Base-by-base conservation (phyloP, 2,888 invertebrate genomes). In the Cephalotes varians region DNA sequence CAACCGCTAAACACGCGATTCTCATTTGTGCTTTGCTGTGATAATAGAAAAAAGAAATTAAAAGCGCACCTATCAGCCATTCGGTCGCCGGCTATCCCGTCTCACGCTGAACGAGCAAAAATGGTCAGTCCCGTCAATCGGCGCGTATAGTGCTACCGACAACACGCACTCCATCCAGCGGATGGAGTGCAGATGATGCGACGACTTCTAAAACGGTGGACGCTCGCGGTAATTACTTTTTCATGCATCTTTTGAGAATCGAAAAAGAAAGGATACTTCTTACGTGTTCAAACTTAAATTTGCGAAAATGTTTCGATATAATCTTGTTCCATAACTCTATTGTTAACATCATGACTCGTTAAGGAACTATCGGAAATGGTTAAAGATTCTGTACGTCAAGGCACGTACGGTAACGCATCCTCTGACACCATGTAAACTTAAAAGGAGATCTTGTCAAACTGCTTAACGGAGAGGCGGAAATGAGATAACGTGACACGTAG, bases 151-250 rank as follows among this genome's bases (percentile, higher is more conserved):
- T n/a, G 76, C 49, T 25, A 56, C 54, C 44, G 31, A 37, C 54
- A 44, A 31, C 21, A 34, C 31, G 76, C 64, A 54, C 54, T 65
- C 15, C 54, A 40, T 44, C 34, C 44, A 25, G 44, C 37, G n/a
- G 15, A 77, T 44, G 34, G 28, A 28, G n/a, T 21, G 40, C 40
- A 2, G 21, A 15, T 54, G 21, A 21, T 54, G 77, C 34, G 7
- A 12, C 0, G 62, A 71, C 76, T 79, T 80, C 84, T 81, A 84
- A 77, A 81, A 54, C 80, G 83, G 62, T 49, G 69, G 72, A 54
- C 74, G 18, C 28, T 65, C 60, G 56, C 83, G 87, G 85, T 87
- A 87, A 87, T 88, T 83, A 87, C 87, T 67, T 84, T 88, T 88
- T 88, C 87, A 88, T 69, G 81, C 58, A 85, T 88, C 83, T 87